Conservation (phyloP, 2,888 invertebrate species). For the Diabrotica balteata region DNA sequence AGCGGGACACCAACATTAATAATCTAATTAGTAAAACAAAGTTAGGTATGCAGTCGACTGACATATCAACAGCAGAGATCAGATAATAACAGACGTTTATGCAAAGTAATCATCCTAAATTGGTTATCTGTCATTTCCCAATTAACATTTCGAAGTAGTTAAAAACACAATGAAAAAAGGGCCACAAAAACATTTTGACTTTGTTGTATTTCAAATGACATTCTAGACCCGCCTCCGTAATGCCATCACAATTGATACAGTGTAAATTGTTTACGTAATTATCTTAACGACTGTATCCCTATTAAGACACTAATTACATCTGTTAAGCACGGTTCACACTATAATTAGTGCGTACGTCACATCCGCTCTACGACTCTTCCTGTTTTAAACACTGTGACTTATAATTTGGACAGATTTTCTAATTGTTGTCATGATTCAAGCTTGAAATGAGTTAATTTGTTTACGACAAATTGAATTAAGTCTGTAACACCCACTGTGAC, state of each 20-base stretch:
- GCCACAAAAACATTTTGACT: conserved; percentile 24
- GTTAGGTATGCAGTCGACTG: conserved; percentile 16
- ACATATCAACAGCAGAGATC: conserved; percentile 21
- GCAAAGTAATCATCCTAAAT: conserved; percentile 49
- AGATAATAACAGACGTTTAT: conserved; percentile 24
- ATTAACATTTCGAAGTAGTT: conserved; percentile 19
- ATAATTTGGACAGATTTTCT: conserved; percentile 54
- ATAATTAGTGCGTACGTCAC: conserved; percentile 59
- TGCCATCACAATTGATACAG: conserved; percentile 52
- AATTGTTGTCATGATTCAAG: conserved; percentile 43
- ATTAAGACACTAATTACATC: conserved; percentile 61
- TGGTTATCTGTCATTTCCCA: conserved; percentile 48
- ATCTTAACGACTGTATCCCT: conserved; percentile 62
- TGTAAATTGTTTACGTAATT: conserved; percentile 60
- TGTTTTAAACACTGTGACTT: conserved; percentile 51
- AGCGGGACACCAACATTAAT: conserved; percentile 4
- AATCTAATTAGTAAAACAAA: conserved; percentile 27
- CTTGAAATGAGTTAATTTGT: conserved; percentile 34
- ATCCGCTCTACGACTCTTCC: conserved; percentile 56
- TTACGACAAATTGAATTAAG: conserved; percentile 38
- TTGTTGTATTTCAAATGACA: conserved; percentile 24
- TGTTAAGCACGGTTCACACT: conserved; percentile 60
- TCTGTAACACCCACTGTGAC: conserved; percentile 30
- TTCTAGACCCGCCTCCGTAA: conserved; percentile 51
- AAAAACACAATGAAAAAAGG: conserved; percentile 4